Evolutionary conservation across 2,797 vertebrate species (phyloP).

Genomic region (Diplodus puntazzo): DNA sequence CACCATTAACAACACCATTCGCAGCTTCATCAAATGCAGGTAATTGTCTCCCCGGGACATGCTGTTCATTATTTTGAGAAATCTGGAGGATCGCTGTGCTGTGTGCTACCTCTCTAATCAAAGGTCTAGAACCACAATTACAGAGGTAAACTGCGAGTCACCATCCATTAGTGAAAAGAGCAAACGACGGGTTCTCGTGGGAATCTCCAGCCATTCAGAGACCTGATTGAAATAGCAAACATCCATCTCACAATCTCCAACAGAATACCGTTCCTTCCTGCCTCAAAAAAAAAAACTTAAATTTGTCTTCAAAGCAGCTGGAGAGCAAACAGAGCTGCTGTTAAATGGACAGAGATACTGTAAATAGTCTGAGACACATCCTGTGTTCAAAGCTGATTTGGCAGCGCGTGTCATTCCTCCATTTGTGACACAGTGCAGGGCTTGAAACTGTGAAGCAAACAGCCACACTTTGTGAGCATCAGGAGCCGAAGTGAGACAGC

Average conservation of each 20-base stretch:
- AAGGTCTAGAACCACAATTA: slow-evolving; percentile 68
- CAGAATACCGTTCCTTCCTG: not conserved
- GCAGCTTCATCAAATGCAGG: slow-evolving; percentile 61
- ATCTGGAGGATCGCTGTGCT: slow-evolving; percentile 53
- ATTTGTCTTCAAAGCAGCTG: slow-evolving; percentile 21
- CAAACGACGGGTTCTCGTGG: slow-evolving; percentile 50
- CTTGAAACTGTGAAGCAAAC: slow-evolving; percentile 8
- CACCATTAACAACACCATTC: slow-evolving; percentile 47
- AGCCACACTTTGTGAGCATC: slow-evolving; percentile 24
- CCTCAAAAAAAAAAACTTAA: not conserved
- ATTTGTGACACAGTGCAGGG: slow-evolving; percentile 39
- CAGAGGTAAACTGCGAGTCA: slow-evolving; percentile 60
- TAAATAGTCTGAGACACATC: slow-evolving; percentile 39
- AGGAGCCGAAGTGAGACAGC: slow-evolving; percentile 21
- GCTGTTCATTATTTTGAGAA: slow-evolving; percentile 69
- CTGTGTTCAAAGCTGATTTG: slow-evolving; percentile 42
- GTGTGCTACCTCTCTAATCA: slow-evolving; percentile 55
- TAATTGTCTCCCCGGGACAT: slow-evolving; percentile 69
- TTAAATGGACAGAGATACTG: slow-evolving; percentile 31
- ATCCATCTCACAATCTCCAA: slow-evolving; percentile 10
- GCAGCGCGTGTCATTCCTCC: slow-evolving; percentile 23
- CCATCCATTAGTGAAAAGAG: slow-evolving; percentile 64
- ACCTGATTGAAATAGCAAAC: slow-evolving; percentile 37
- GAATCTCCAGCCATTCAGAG: slow-evolving; percentile 30
- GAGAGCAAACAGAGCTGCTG: slow-evolving; percentile 28